Evolutionary conservation across 2,888 invertebrate species (phyloP), one percentile per base, ranked within the genome.

Genomic region (Andrena dorsata): DNA sequence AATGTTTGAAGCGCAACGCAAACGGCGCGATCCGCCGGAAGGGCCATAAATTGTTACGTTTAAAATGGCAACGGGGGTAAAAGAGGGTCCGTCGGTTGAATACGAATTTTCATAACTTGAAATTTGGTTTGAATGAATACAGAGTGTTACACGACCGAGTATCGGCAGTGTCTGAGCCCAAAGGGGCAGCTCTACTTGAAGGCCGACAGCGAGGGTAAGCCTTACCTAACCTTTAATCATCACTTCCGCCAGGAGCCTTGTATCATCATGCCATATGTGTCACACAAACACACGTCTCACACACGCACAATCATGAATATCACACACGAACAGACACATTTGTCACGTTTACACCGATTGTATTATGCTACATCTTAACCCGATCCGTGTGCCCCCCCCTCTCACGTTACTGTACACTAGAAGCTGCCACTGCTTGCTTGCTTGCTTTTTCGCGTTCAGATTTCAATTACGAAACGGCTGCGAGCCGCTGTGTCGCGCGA

Each of bases 121-220:
- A 80, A 87, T 88, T 88, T 88, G 82, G 79, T 94, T 93, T 93
- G 88, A 91, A 92, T 93, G 91, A 93, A 93, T 94, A 91, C 92
- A 94, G 94, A 93, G 88, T 91, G 90, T 93, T 94, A 93, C 93
- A 96, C 96, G 95, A 96, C 96, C 95, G 96, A 96, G 95, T 96
- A 95, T 95, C 96, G 97, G 94, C 96, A 96, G 94, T 96, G 96
- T 95, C 96, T 97, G 95, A 96, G 96, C 95, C 96, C 96, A 93
- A 95, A 96, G 95, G 97, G 97, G 95, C 96, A 96, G 95, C 96
- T 96, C 94, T 97, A 97, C 96, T 96, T 97, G 95, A 97, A 97
- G 95, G 96, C 96, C 94, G 97, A 97, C 95, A 96, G 95, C 95
- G 96, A 96, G 95, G 97, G 97, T 97, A 97, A 97, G 97, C 94